phyloP scores from a whole-genome alignment of 2,113 vertebrate genomes.

The Argyrosomus japonicus region DNA sequence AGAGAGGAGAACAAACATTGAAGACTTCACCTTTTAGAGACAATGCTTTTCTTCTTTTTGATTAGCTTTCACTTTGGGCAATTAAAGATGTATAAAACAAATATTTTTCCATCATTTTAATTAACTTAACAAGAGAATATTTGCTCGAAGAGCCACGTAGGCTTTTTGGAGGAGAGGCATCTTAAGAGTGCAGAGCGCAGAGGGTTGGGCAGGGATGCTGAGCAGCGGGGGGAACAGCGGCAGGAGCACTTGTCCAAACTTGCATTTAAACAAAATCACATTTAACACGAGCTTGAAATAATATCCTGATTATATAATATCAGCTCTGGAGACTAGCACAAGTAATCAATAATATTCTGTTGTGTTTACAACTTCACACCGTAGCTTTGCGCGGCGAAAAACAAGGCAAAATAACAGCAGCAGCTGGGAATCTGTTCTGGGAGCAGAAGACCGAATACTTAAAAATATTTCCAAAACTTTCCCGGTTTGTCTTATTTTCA shows the following conservation, averaged over 20 bases:
- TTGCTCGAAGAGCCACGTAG: neutral
- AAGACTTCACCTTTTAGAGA: neutral
- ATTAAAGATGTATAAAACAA: neutral
- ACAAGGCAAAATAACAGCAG: neutral
- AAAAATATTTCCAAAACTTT: constrained; percentile 41
- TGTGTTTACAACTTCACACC: constrained; percentile 49
- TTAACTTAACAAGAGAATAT: constrained; percentile 10
- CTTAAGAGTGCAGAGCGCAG: constrained; percentile 18
- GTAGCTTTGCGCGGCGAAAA: neutral
- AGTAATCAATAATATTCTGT: neutral
- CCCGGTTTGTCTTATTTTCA: neutral
- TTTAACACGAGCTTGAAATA: neutral
- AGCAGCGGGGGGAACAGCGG: neutral
- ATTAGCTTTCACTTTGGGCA: neutral
- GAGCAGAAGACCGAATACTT: neutral
- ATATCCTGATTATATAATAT: neutral
- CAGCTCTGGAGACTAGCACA: neutral
- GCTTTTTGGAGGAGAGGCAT: constrained; percentile 26
- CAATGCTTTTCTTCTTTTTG: neutral
- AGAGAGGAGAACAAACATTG: neutral
- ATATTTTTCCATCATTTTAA: neutral
- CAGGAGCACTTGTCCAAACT: constrained; percentile 54
- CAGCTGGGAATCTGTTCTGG: neutral
- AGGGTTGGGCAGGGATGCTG: constrained; percentile 74
- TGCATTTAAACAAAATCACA: constrained; percentile 19